Percentiles rank a stretch among this genome's conserved stretches.
phyloP scores from a whole-genome alignment of 2,888 invertebrate species.

The Steinernema hermaphroditum region DNA sequence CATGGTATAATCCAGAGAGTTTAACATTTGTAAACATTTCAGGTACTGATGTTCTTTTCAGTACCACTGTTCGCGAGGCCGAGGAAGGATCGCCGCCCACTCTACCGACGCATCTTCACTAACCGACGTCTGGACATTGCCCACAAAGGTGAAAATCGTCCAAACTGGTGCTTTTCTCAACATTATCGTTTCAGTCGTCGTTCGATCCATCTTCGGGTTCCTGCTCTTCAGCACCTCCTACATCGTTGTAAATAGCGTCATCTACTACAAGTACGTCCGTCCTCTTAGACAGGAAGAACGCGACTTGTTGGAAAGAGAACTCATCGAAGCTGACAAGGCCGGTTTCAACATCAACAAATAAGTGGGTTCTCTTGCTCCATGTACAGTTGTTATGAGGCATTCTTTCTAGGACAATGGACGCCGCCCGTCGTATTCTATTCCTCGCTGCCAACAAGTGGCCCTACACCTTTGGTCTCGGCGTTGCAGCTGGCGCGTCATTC shows the following conservation, averaged over 20 bases:
- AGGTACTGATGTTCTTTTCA: conserved; percentile 19
- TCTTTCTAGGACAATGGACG: conserved; percentile 33
- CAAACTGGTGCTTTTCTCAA: background rate
- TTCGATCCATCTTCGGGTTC: conserved; percentile 58
- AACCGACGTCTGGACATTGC: conserved; percentile 62
- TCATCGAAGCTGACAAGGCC: conserved; percentile 63
- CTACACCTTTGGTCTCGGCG: conserved; percentile 47
- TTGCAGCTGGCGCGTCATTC: conserved; percentile 57
- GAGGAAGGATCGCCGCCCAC: conserved; percentile 47
- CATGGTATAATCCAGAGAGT: too few relatives aligned
- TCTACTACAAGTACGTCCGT: conserved; percentile 61
- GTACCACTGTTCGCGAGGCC: conserved; percentile 2
- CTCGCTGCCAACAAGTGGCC: conserved; percentile 32
- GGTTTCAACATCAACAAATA: conserved; percentile 55
- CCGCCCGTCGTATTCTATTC: conserved; percentile 20
- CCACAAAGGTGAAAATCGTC: conserved; percentile 52
- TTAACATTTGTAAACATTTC: too few relatives aligned
- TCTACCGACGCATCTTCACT: conserved; percentile 63
- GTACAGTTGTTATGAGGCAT: conserved; percentile 25
- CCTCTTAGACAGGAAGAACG: conserved; percentile 59
- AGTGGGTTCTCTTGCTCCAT: conserved; percentile 19
- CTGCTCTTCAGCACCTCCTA: conserved; percentile 59
- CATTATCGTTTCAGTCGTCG: conserved; percentile 47
- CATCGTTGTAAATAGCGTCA: conserved; percentile 56
- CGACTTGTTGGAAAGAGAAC: conserved; percentile 58